Evolutionary conservation across 1,140 invertebrate genomes (phyloP).

Genomic region (Apis dorsata): DNA sequence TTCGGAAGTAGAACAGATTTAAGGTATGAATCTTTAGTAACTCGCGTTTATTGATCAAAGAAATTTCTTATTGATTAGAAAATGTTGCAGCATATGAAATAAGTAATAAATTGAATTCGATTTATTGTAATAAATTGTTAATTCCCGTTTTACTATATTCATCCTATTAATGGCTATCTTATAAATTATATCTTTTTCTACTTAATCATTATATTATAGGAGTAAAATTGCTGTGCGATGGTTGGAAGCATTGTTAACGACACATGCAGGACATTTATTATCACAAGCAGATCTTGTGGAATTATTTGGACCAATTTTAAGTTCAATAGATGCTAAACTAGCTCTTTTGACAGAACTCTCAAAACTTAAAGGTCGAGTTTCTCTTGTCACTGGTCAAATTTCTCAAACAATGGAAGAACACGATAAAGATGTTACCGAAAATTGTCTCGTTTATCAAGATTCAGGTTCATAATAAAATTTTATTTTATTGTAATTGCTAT

Average conservation of each 20-base stretch:
- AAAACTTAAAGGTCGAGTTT: slow-evolving; percentile 82
- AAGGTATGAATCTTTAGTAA: too few species aligned
- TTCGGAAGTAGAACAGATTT: too few species aligned
- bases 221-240: slow-evolving; percentile 82
- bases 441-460: slow-evolving; percentile 82
- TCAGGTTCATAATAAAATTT: slow-evolving; percentile 75
- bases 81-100: too few species aligned
- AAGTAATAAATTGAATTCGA: too few species aligned
- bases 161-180: neutral
- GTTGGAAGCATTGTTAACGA: slow-evolving; percentile 82
- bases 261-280: slow-evolving; percentile 83
- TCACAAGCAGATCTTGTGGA: slow-evolving; percentile 81
- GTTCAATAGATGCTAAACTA: slow-evolving; percentile 82
- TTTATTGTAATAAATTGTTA: too few species aligned
- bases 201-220: slow-evolving; percentile 70
- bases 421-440: slow-evolving; percentile 75
- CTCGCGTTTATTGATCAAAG: too few species aligned
- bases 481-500: neutral
- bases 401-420: slow-evolving; percentile 74
- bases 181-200: neutral
- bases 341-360: slow-evolving; percentile 80
- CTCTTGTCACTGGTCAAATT: slow-evolving; percentile 82
- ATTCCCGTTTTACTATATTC: too few species aligned
- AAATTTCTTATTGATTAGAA: too few species aligned
- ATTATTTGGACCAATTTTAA: slow-evolving; percentile 82